Percentiles rank a stretch among this genome's conserved stretches.
phyloP scores from a whole-genome alignment of 2,888 invertebrate species.

The Liposcelis brunnea region DNA sequence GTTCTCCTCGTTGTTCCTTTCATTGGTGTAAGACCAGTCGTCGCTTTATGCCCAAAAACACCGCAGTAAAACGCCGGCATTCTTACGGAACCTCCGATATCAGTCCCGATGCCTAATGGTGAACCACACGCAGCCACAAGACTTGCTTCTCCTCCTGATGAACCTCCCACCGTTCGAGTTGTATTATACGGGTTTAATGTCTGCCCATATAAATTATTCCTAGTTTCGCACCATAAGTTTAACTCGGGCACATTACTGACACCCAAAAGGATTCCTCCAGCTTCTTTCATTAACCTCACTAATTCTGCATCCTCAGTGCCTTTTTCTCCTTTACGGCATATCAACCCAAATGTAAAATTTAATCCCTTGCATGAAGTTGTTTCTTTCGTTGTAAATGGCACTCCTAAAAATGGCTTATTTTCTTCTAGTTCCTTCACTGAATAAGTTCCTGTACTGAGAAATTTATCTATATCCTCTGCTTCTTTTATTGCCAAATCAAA shows the following conservation, averaged over 20 bases:
- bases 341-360: constrained; percentile 48
- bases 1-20: constrained; percentile 45
- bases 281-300: constrained; percentile 48
- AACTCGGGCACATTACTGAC: constrained; percentile 89
- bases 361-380: constrained; percentile 51
- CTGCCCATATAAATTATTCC: constrained; percentile 74
- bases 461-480: constrained; percentile 52
- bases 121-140: constrained; percentile 49
- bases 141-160: constrained; percentile 75
- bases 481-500: constrained; percentile 62
- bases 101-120: constrained; percentile 73
- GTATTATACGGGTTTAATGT: constrained; percentile 85
- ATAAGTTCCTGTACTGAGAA: constrained; percentile 39
- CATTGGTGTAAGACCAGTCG: constrained; percentile 45
- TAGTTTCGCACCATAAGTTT: constrained; percentile 82
- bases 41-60: constrained; percentile 69
- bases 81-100: constrained; percentile 92
- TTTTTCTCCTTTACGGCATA: constrained; percentile 37
- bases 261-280: constrained; percentile 75
- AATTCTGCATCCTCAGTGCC: constrained; percentile 63
- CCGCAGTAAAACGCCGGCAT: constrained; percentile 87
- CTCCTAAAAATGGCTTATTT: constrained; percentile 59
- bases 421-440: constrained; percentile 40
- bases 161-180: constrained; percentile 74
- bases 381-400: constrained; percentile 88